Evolutionary conservation across 2,113 vertebrate genomes (phyloP).

Genomic region (Peromyscus maniculatus): DNA sequence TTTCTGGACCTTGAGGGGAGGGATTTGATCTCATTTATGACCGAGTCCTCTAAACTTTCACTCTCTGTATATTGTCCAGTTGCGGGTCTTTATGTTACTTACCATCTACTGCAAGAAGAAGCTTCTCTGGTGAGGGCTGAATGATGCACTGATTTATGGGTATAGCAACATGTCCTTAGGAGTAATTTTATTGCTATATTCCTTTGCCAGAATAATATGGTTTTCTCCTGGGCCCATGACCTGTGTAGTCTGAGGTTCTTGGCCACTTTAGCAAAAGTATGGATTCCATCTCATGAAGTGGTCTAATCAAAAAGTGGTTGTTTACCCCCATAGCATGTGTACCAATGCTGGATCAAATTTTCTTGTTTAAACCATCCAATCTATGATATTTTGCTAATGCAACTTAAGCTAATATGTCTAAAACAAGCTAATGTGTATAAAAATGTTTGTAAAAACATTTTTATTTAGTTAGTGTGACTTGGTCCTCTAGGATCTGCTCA

Average conservation of each 20-base stretch:
- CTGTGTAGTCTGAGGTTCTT: neutral
- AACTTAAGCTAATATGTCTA: neutral
- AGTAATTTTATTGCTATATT: neutral
- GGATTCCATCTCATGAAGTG: neutral
- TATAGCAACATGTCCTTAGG: neutral
- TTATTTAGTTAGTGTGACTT: neutral
- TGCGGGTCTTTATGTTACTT: neutral
- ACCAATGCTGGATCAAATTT: no score
- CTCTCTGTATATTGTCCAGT: neutral
- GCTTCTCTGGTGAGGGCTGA: neutral
- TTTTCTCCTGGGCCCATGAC: neutral
- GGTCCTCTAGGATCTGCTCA: neutral
- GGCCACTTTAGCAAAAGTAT: neutral
- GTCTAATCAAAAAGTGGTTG: neutral
- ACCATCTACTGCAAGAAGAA: neutral
- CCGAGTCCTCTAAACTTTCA: neutral
- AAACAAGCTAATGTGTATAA: neutral
- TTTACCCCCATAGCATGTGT: neutral
- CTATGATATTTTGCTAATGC: neutral
- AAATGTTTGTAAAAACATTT: constrained; percentile 6
- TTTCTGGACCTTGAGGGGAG: neutral
- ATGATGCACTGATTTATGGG: neutral
- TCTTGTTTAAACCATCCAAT: neutral
- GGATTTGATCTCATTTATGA: neutral
- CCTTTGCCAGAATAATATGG: neutral